Base-by-base conservation (phyloP, 2,888 invertebrate genomes). In the Drosophila helvetica region DNA sequence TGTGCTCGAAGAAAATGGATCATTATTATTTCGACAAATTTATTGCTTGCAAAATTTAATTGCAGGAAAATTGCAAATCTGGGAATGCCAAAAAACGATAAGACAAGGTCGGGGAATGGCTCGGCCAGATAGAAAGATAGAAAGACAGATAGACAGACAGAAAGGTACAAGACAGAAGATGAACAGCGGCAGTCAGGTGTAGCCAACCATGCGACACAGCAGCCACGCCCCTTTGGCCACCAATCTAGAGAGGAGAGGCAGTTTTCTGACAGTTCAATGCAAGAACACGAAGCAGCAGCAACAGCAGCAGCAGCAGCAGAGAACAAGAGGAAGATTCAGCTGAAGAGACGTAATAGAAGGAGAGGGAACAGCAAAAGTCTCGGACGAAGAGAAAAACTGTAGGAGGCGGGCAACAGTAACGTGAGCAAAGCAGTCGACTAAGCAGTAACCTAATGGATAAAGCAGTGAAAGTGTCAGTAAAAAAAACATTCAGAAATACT, bases 241-340 rank as follows among this genome's bases (percentile, higher is more conserved):
- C 38, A n/a, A 38, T 38, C 38, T 38, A 38, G 38, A 38, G 38
- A 38, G 38, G 7, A 15, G 38, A 15, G n/a, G n/a, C n/a, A 27
- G 27, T 48, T 10, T 19, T 56, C 70, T 65, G 81, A 76, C 87
- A 84, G 76, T 73, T 75, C 86, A 86, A 86, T 86, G 81, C 59
- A 57, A 38, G 7, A 38, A 15, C 2, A 15, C 5, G 2, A n/a
- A 38, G 6, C 15, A 15, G 4, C 10, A 33, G 4, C 9, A 10
- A 30, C 1, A 5, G 0, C 15, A 15, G 5, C 0, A 6, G 12
- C 38, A 15, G 15, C 15, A 15, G 7, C 38, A n/a, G n/a, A 30
- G 45, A 50, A 47, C 33, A 45, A 30, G n/a, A 57, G 48, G 30
- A 42, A 17, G 19, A n/a, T 15, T 6, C 50, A 30, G n/a, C 18